Evolutionary conservation across 2,113 vertebrate species (phyloP).

Genomic region (Cricetomys ansorgei): DNA sequence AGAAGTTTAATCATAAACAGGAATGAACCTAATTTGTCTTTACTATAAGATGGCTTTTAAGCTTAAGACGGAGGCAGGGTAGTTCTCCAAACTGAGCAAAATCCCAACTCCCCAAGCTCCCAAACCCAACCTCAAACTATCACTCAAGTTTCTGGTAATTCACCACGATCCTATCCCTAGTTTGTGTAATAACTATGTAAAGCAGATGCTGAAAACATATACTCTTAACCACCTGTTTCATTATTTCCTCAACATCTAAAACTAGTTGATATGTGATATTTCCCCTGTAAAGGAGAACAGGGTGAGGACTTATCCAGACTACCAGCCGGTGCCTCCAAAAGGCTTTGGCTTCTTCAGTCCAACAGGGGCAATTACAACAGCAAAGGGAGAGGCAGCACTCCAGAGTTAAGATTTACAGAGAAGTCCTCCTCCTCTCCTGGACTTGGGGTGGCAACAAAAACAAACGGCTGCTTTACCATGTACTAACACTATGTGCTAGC

Average conservation of each 20-base stretch:
- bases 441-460: not conserved
- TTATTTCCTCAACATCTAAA: not conserved
- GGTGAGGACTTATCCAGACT: not conserved
- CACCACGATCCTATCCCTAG: rapidly evolving
- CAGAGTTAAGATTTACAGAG: not conserved
- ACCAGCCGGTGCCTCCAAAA: not conserved
- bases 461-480: constrained; percentile 23
- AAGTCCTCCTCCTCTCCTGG: not conserved
- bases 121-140: not conserved
- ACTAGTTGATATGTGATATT: not conserved
- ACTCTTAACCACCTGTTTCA: not conserved
- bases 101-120: not conserved
- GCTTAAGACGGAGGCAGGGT: no score
- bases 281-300: not conserved
- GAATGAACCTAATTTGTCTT: no score
- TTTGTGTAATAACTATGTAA: not conserved
- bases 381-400: not conserved
- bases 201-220: not conserved
- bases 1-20: no score
- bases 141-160: not conserved
- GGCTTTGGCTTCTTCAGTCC: not conserved
- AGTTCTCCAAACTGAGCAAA: not conserved
- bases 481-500: constrained; percentile 43
- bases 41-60: no score
- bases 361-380: not conserved